phyloP scores from a whole-genome alignment of 2,888 invertebrate genomes.

The Leptinotarsa tumamoca region DNA sequence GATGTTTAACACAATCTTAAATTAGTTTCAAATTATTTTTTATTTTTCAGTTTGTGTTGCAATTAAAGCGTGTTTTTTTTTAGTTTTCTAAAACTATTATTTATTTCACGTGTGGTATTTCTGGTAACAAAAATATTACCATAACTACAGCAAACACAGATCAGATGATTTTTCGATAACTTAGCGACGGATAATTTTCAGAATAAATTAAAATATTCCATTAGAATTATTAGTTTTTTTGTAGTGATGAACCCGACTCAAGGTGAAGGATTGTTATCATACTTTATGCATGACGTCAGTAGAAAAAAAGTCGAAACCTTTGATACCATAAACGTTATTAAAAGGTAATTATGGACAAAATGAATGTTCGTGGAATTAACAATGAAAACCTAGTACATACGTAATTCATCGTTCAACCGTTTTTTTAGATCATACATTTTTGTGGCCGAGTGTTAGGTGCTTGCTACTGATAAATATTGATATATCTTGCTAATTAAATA shows the following conservation, averaged over 20 bases:
- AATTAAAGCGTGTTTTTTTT: too few species aligned
- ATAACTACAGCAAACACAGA: too few species aligned
- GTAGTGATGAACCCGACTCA: background rate
- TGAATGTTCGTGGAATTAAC: background rate
- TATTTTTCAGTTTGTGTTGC: too few species aligned
- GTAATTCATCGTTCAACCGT: background rate
- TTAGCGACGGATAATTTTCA: too few species aligned
- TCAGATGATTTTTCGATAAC: too few species aligned
- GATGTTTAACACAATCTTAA: too few species aligned
- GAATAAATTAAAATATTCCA: too few species aligned
- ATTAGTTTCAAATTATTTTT: too few species aligned
- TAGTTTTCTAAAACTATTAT: too few species aligned
- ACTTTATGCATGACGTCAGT: background rate
- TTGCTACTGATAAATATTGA: background rate
- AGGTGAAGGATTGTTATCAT: constrained; percentile 5
- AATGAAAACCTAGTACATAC: background rate
- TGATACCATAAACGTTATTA: constrained; percentile 3
- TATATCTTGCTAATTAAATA: constrained; percentile 5
- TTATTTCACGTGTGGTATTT: too few species aligned
- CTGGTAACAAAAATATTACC: too few species aligned
- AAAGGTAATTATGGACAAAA: background rate
- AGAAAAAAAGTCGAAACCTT: background rate
- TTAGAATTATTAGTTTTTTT: too few species aligned
- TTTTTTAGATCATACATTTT: constrained; percentile 1
- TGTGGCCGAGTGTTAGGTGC: background rate